A percentile compares a stretch with the other conserved stretches of the same genome.
These are phyloP conservation scores for Clarias platycephalus DNA, from an alignment of 2,797 vertebrate genomes.

Conservation along the genomic window DNA sequence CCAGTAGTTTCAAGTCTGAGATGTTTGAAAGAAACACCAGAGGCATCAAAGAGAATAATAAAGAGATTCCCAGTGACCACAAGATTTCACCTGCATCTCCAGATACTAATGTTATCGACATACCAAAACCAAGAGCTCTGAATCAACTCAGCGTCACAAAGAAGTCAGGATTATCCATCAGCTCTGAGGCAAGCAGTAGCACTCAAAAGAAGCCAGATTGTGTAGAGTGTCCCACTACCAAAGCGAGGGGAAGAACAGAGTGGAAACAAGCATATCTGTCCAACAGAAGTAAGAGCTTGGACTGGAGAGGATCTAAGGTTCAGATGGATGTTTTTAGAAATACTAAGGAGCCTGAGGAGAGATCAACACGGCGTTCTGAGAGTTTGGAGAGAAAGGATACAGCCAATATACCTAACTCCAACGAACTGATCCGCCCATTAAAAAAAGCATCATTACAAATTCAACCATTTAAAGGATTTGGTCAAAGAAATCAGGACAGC, in stretches of 20 bases:
- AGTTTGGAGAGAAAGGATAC: constrained; percentile 48
- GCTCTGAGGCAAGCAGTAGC: neutral
- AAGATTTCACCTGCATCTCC: neutral
- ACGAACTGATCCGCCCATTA: constrained; percentile 7
- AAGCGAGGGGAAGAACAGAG: constrained; percentile 55
- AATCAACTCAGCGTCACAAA: constrained; percentile 40
- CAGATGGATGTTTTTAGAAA: constrained; percentile 13
- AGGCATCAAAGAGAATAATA: neutral
- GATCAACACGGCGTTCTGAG: constrained; percentile 30
- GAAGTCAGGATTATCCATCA: neutral
- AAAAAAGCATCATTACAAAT: constrained; percentile 34
- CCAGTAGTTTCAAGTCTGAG: neutral
- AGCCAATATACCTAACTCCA: constrained; percentile 10
- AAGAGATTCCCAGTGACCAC: constrained; percentile 21
- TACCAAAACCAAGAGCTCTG: constrained; percentile 28
- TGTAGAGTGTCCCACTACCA: constrained; percentile 22
- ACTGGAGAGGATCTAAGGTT: constrained; percentile 53
- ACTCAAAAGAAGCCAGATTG: constrained; percentile 9
- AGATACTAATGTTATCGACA: constrained; percentile 29
- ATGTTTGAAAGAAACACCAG: neutral
- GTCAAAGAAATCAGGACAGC: constrained; percentile 34
- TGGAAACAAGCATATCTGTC: constrained; percentile 42
- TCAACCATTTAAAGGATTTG: constrained; percentile 22
- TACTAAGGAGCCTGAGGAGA: constrained; percentile 24
- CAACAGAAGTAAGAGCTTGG: constrained; percentile 69